Conservation (phyloP, 2,113 vertebrate species). For the Motacilla alba region DNA sequence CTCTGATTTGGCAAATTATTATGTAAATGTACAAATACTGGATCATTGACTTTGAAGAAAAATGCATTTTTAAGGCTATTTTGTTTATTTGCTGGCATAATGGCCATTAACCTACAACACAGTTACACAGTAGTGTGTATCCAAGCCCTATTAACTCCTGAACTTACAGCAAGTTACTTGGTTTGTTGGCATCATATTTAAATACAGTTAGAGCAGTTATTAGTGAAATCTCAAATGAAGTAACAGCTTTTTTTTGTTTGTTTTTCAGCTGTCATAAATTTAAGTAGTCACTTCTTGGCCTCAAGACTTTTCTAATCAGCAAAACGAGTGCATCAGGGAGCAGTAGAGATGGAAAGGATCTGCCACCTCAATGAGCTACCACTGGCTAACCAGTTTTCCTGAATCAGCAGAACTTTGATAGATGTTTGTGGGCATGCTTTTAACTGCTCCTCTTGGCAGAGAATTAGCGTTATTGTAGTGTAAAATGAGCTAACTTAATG, state of each 20-base stretch:
- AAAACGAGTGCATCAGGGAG: background rate
- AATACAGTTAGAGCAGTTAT: background rate
- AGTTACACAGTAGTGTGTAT: background rate
- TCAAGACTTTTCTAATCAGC: background rate
- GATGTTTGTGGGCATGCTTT: background rate
- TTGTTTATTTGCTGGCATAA: background rate
- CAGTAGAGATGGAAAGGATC: background rate
- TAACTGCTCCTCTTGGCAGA: background rate
- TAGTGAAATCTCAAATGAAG: background rate
- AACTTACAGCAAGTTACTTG: background rate
- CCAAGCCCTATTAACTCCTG: background rate
- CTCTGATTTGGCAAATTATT: background rate
- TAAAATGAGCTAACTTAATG: background rate
- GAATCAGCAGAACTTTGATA: background rate
- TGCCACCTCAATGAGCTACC: background rate
- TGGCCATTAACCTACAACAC: background rate
- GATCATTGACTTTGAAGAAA: background rate
- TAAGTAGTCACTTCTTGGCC: background rate
- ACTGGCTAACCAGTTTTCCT: background rate
- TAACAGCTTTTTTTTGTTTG: background rate
- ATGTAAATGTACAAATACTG: background rate
- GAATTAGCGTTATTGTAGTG: background rate
- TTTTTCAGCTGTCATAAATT: background rate
- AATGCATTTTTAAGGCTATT: background rate
- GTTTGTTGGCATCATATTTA: background rate